phyloP scores from a whole-genome alignment of 2,888 invertebrate species.

The Platypus cylindrus region DNA sequence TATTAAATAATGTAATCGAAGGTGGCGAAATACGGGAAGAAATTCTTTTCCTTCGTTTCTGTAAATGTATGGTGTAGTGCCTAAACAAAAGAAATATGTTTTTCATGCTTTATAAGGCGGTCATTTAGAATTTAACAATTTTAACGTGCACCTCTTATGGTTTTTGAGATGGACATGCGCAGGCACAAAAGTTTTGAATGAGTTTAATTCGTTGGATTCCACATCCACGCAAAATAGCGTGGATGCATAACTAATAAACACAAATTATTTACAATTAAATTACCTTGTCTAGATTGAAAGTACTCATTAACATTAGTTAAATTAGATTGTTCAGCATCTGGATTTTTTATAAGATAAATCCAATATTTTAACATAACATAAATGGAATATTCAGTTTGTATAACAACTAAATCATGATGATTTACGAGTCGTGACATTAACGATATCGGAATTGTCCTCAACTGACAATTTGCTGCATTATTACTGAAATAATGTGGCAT shows the following conservation, averaged over 20 bases:
- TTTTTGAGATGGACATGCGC: no score
- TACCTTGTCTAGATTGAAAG: conserved; percentile 35
- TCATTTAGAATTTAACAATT: conserved; percentile 1
- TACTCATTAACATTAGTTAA: conserved; percentile 30
- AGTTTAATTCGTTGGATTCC: neutral
- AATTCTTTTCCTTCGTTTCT: conserved; percentile 47
- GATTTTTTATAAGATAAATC: conserved; percentile 46
- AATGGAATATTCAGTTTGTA: conserved; percentile 67
- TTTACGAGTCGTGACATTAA: conserved; percentile 51
- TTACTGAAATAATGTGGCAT: conserved; percentile 41
- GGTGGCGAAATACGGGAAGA: conserved; percentile 46
- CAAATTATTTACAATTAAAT: no score
- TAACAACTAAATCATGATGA: conserved; percentile 54
- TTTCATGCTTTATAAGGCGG: neutral
- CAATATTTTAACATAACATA: conserved; percentile 59
- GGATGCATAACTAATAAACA: no score
- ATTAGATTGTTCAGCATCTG: conserved; percentile 20
- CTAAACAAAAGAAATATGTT: conserved; percentile 18
- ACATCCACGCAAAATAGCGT: neutral
- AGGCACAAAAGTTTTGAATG: neutral
- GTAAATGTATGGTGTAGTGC: conserved; percentile 43
- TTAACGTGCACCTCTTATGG: no score
- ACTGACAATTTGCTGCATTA: conserved; percentile 40
- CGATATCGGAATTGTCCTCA: conserved; percentile 50
- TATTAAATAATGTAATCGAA: conserved; percentile 55